phyloP scores from a whole-genome alignment of 2,797 vertebrate species.

The Ptychadena robeensis region DNA sequence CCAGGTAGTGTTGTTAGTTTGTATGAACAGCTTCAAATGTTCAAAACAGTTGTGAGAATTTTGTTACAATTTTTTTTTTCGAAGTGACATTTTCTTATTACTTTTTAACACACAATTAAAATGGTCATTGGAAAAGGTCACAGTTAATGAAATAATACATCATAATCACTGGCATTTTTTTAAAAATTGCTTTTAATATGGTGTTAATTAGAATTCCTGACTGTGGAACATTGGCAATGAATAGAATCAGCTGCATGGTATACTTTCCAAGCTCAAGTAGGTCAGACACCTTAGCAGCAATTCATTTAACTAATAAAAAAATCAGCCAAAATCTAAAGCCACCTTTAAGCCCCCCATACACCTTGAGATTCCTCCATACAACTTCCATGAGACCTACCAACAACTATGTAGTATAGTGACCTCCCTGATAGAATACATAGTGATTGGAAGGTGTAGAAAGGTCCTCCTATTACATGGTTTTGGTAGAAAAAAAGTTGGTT shows the following conservation, averaged over 20 bases:
- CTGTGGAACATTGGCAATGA: background rate
- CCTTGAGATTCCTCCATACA: too few species aligned
- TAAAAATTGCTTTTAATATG: background rate
- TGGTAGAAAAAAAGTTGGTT: too few species aligned
- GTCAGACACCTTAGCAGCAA: background rate
- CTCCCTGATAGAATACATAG: too few species aligned
- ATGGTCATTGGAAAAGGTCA: conserved; percentile 26
- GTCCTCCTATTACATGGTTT: too few species aligned
- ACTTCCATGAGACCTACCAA: too few species aligned
- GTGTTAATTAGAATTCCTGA: conserved; percentile 3
- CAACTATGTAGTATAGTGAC: too few species aligned
- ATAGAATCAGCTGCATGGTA: background rate
- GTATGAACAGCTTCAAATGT: background rate
- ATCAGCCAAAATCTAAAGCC: background rate
- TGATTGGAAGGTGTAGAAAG: too few species aligned
- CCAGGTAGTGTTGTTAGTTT: too few species aligned
- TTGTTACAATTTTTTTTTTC: background rate
- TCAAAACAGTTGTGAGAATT: background rate
- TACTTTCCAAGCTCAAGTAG: background rate
- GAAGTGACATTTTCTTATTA: background rate
- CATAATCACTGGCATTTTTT: conserved; percentile 10
- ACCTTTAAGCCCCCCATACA: too few species aligned
- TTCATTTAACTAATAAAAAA: background rate
- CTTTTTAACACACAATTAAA: background rate
- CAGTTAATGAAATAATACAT: conserved; percentile 6